phyloP scores from a whole-genome alignment of 2,797 vertebrate species.

The Anguilla obscura region DNA sequence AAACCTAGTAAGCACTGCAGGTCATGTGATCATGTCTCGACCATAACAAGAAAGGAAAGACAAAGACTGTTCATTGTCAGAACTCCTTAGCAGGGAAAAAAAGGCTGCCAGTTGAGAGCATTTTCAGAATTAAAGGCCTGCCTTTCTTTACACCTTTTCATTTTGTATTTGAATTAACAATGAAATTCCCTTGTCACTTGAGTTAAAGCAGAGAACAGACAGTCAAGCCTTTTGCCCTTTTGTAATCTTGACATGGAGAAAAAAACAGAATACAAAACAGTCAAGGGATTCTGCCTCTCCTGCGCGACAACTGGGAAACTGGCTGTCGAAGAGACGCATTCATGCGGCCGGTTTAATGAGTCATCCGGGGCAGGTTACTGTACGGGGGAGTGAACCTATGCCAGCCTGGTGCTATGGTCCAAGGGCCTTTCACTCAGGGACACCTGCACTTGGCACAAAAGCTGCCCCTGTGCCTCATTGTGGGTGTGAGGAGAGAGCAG shows the following conservation, averaged over 20 bases:
- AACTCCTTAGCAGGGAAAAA: background rate
- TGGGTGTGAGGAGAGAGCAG: constrained; percentile 52
- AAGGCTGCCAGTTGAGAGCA: background rate
- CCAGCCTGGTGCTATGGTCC: constrained; percentile 50
- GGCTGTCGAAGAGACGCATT: constrained; percentile 54
- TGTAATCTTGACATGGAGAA: constrained; percentile 20
- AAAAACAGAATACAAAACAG: constrained; percentile 22
- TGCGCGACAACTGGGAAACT: constrained; percentile 32
- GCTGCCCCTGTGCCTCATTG: constrained; percentile 62
- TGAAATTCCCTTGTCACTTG: constrained; percentile 18
- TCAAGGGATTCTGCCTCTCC: constrained; percentile 8
- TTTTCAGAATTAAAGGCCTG: background rate
- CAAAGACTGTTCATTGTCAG: constrained; percentile 12
- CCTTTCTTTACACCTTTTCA: background rate
- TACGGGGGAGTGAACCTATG: constrained; percentile 68
- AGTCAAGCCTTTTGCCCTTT: constrained; percentile 26
- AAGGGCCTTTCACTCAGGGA: constrained; percentile 66
- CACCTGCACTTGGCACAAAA: constrained; percentile 79
- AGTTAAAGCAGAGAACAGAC: constrained; percentile 22
- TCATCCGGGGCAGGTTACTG: constrained; percentile 69
- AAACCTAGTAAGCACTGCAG: constrained; percentile 28
- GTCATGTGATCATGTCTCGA: background rate
- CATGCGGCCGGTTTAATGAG: constrained; percentile 65
- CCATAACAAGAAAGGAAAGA: background rate
- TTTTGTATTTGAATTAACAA: constrained; percentile 26